phyloP scores from a whole-genome alignment of 1,140 invertebrate species.

The Gryllus bimaculatus region DNA sequence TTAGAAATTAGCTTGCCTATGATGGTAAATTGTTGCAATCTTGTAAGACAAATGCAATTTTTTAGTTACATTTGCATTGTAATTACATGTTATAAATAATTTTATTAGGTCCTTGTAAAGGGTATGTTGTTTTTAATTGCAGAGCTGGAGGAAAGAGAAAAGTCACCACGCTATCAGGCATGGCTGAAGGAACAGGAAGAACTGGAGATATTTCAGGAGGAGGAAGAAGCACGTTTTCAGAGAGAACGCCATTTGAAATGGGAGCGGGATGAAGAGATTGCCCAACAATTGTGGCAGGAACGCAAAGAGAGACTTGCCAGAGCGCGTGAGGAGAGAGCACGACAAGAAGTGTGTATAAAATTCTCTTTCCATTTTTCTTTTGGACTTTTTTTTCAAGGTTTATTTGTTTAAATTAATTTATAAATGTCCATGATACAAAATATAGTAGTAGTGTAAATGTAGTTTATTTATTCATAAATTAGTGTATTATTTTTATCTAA shows the following conservation, averaged over 20 bases:
- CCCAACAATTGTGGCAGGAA: slow-evolving; percentile 42
- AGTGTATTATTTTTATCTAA: too few species aligned
- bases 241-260: slow-evolving; percentile 40
- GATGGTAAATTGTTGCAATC: neutral
- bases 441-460: too few species aligned
- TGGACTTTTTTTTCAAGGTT: neutral
- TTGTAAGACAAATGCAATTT: neutral
- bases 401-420: slow-evolving; percentile 17
- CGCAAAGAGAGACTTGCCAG: slow-evolving; percentile 40
- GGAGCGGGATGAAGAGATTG: slow-evolving; percentile 37
- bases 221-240: slow-evolving; percentile 36
- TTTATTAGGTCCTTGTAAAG: neutral
- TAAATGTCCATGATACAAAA: too few species aligned
- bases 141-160: slow-evolving; percentile 28
- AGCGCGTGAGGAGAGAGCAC: slow-evolving; percentile 36
- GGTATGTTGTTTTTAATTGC: slow-evolving; percentile 20
- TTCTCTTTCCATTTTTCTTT: neutral
- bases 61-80: neutral
- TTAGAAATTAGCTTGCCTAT: neutral
- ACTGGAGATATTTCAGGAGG: slow-evolving; percentile 33
- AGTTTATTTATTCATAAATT: too few species aligned
- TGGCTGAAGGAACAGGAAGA: slow-evolving; percentile 35
- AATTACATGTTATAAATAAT: neutral
- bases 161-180: slow-evolving; percentile 37
- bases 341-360: slow-evolving; percentile 36